phyloP scores from a whole-genome alignment of 2,888 invertebrate species.

The Embidobia sp. region DNA sequence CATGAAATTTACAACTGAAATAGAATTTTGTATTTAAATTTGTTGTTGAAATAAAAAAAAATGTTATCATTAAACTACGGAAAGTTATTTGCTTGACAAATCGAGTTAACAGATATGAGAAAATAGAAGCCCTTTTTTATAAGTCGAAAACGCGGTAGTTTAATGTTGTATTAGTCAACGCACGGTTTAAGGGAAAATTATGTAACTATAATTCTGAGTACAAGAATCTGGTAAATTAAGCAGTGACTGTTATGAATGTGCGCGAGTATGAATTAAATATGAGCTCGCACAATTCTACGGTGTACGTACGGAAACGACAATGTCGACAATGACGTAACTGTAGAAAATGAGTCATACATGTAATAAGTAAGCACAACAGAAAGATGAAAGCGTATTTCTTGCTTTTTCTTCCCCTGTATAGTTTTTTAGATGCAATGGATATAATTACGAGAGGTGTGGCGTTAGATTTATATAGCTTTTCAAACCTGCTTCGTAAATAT shows the following conservation, averaged over 20 bases:
- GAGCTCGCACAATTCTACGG: conserved; percentile 49
- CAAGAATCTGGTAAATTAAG: conserved; percentile 60
- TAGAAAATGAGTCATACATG: conserved; percentile 37
- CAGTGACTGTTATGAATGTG: conserved; percentile 63
- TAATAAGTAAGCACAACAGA: conserved; percentile 43
- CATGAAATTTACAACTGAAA: too few relatives aligned
- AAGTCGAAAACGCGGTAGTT: neutral
- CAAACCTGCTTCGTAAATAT: too few relatives aligned
- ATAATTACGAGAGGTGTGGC: too few relatives aligned
- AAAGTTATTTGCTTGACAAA: too few relatives aligned
- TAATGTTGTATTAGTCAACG: conserved; percentile 7
- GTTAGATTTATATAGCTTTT: too few relatives aligned
- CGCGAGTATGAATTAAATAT: conserved; percentile 66
- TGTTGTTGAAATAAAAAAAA: too few relatives aligned
- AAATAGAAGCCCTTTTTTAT: neutral
- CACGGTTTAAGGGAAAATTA: conserved; percentile 42
- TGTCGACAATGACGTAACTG: conserved; percentile 50
- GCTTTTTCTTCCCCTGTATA: too few relatives aligned
- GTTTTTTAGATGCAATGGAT: too few relatives aligned
- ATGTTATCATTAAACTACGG: too few relatives aligned
- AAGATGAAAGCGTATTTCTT: conserved; percentile 39
- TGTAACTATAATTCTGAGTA: conserved; percentile 45
- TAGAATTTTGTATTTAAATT: too few relatives aligned
- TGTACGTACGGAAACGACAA: conserved; percentile 49
- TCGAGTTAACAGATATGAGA: neutral